Base-by-base conservation (phyloP, 2,888 invertebrate genomes). In the Apamea monoglypha region DNA sequence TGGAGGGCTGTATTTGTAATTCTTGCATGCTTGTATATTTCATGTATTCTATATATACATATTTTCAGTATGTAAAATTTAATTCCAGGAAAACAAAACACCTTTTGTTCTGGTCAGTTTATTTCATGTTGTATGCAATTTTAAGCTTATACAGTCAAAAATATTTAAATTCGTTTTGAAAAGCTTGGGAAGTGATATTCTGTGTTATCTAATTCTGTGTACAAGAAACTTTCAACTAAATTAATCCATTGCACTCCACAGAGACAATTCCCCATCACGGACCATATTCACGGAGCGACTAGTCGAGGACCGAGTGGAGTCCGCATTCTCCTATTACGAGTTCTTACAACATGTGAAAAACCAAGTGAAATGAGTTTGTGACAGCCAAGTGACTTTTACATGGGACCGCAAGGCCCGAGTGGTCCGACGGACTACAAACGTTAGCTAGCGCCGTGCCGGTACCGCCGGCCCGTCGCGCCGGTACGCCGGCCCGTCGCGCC, bases 301-400 rank as follows among this genome's bases (percentile, higher is more conserved):
- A 91, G 97, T 99, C 71, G 99, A 99, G 95, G 99, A 99, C 96
- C 97, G 99, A 92, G 98, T 98, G 85, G 99, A 99, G 94, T 98
- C 98, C 79, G 98, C 99, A 76, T 98, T 99, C 96, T 99, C 99
- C 89, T 99, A 99, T 97, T 99, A 99, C 96, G 99, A 99, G 97
- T 99, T 99, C 97, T 97, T 99, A 95, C 99, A 99, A 96, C 99
- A 99, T 97, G 97, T 99, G 91, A 98, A 99, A 96, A 97, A 97
- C 91, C 98, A 98, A 97, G 98, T 99, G 96, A 99, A 99, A 97
- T 99, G 98, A 97, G 93, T 90, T 77, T 36, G 89, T 88, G 90
- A 92, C 67, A 78, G 66, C 32, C 86, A 74, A 90, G 92, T 92
- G 93, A 92, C 90, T 87, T 81, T 82, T 77, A 85, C 76, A 80